A percentile compares a stretch with the other conserved stretches of the same genome.
These are phyloP conservation scores for Lymantria monacha DNA, from an alignment of 2,888 invertebrate species.

Conservation along the genomic window DNA sequence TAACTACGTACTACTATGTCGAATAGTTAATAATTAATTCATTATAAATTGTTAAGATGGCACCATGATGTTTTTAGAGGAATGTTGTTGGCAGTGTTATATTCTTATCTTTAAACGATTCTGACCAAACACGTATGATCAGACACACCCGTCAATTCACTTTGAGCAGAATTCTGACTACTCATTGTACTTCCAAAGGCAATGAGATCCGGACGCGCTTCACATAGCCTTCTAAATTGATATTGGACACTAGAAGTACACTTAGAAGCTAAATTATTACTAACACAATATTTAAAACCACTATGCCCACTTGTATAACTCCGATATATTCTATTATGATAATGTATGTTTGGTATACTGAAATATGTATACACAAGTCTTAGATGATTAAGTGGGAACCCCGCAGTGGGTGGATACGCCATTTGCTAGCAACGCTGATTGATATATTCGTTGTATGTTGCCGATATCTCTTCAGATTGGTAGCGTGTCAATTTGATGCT, in stretches of 20 bases:
- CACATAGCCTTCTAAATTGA: constrained; percentile 29
- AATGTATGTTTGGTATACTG: constrained; percentile 25
- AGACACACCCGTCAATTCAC: constrained; percentile 45
- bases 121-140: constrained; percentile 31
- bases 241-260: constrained; percentile 55
- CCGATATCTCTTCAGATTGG: constrained; percentile 97
- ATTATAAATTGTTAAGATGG: constrained; percentile 48
- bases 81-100: constrained; percentile 73
- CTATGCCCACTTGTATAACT: constrained; percentile 35
- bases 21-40: constrained; percentile 43
- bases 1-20: constrained; percentile 11
- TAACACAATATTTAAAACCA: constrained; percentile 43
- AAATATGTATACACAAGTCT: constrained; percentile 31
- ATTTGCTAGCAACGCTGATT: constrained; percentile 89
- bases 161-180: constrained; percentile 65
- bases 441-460: constrained; percentile 92
- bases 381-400: constrained; percentile 22
- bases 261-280: constrained; percentile 64
- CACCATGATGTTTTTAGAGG: constrained; percentile 51
- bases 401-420: constrained; percentile 65
- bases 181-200: constrained; percentile 33
- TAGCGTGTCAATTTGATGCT: constrained; percentile 97
- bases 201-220: constrained; percentile 20
- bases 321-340: constrained; percentile 30
- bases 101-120: constrained; percentile 39